Evolutionary conservation across 2,888 invertebrate genomes (phyloP).

Genomic region (Neoitamus cyanurus): DNA sequence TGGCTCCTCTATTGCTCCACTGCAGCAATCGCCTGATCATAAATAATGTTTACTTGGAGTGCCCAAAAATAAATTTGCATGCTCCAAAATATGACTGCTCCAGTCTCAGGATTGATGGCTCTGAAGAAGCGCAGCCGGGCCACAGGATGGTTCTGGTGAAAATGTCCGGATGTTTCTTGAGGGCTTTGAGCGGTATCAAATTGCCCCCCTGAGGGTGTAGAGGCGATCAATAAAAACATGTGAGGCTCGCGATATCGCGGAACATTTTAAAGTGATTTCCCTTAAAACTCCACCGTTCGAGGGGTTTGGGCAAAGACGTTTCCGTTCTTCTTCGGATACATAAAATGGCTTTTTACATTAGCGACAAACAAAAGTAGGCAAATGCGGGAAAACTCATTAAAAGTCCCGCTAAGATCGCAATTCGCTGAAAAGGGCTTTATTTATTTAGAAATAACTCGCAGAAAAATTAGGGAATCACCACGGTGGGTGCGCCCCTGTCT

Average conservation of each 20-base stretch:
- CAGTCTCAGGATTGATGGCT: background rate
- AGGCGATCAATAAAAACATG: background rate
- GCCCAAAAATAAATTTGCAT: slow-evolving; percentile 14
- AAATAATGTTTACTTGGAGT: slow-evolving; percentile 20
- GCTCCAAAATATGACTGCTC: slow-evolving; percentile 11
- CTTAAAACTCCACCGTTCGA: background rate
- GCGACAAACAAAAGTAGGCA: background rate
- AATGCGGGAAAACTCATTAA: background rate
- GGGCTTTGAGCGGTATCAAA: background rate
- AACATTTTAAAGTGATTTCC: background rate
- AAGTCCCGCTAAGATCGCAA: background rate
- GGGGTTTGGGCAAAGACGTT: background rate
- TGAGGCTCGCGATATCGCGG: background rate
- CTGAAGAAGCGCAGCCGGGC: background rate
- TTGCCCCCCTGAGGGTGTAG: background rate
- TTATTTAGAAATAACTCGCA: background rate
- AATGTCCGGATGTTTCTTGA: background rate
- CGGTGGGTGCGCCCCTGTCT: background rate
- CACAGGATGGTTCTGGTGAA: background rate
- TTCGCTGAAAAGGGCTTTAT: background rate
- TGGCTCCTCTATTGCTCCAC: background rate
- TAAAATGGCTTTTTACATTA: background rate
- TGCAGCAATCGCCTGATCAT: background rate
- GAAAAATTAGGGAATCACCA: background rate
- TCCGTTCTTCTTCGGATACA: background rate